Conservation (phyloP, 2,888 invertebrate species). For the Dusona sp. region DNA sequence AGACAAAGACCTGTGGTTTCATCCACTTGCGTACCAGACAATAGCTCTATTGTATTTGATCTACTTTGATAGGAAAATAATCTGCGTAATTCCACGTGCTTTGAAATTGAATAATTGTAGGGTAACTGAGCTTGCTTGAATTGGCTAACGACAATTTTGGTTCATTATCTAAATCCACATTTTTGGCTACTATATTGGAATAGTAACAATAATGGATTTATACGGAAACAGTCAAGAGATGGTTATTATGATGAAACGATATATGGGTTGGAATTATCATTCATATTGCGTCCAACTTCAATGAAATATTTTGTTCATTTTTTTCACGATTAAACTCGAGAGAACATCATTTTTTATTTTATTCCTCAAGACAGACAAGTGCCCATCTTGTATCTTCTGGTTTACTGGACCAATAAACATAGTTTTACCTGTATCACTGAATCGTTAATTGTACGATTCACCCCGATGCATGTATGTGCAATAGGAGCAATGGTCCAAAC, state of each 20-base stretch:
- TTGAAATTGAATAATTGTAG: neutral
- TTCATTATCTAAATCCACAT: neutral
- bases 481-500: slow-evolving; percentile 24
- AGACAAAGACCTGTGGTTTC: slow-evolving; percentile 13
- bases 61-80: slow-evolving; percentile 5
- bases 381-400: neutral
- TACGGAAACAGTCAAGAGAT: neutral
- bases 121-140: neutral
- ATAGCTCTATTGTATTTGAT: slow-evolving; percentile 25
- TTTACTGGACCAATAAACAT: slow-evolving; percentile 8
- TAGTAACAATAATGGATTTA: neutral
- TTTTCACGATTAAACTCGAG: neutral
- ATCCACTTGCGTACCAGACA: slow-evolving; percentile 15
- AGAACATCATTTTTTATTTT: neutral
- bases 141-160: neutral
- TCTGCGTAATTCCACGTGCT: neutral
- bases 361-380: neutral
- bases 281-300: no score
- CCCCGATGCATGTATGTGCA: slow-evolving; percentile 1
- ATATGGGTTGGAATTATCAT: neutral
- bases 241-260: neutral
- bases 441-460: slow-evolving; percentile 4
- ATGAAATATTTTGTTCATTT: neutral
- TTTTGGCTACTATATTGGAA: neutral
- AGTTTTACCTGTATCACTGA: slow-evolving; percentile 8